Percentiles rank a stretch among this genome's conserved stretches.
Evolutionary conservation across 2,888 invertebrate genomes (phyloP).

Genomic region (Elysia crispata): DNA sequence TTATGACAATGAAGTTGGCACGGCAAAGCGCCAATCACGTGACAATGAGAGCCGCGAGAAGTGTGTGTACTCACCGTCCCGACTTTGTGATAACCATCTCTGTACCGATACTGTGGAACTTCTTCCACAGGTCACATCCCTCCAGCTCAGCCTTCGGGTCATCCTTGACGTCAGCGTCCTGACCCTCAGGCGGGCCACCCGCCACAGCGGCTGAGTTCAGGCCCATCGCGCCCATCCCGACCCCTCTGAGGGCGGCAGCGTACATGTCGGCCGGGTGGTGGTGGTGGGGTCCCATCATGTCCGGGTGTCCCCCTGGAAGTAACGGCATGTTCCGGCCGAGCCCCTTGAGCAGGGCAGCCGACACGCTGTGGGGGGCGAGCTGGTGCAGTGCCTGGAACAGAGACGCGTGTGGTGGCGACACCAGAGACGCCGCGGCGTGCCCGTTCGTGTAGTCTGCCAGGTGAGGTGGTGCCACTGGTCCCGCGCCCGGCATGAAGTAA

Average conservation of each 20-base stretch:
- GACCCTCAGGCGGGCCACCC: slow-evolving; percentile 41
- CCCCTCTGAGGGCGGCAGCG: slow-evolving; percentile 42
- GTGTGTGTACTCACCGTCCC: slow-evolving; percentile 48
- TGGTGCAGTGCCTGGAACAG: slow-evolving; percentile 42
- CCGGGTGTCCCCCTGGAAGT: slow-evolving; percentile 1
- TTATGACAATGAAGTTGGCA: too few species aligned
- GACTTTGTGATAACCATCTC: slow-evolving; percentile 53
- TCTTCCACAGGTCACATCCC: slow-evolving; percentile 48
- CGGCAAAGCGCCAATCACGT: too few species aligned
- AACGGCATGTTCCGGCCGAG: slow-evolving; percentile 14
- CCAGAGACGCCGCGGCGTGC: slow-evolving; percentile 37
- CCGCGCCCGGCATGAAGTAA: slow-evolving; percentile 27
- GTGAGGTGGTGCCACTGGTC: slow-evolving; percentile 33
- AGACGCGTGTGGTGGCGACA: slow-evolving; percentile 41
- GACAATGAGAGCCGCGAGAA: too few species aligned
- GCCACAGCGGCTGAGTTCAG: not conserved
- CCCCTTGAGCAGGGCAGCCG: slow-evolving; percentile 43
- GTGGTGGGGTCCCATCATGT: slow-evolving; percentile 25
- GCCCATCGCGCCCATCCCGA: slow-evolving; percentile 17
- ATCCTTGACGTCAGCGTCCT: slow-evolving; percentile 52
- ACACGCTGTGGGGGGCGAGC: slow-evolving; percentile 44
- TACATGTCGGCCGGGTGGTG: slow-evolving; percentile 45
- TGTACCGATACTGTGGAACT: slow-evolving; percentile 51
- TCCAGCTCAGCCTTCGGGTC: slow-evolving; percentile 52
- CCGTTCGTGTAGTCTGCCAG: slow-evolving; percentile 40